phyloP scores from a whole-genome alignment of 2,113 vertebrate species.

The Anguilla rostrata region DNA sequence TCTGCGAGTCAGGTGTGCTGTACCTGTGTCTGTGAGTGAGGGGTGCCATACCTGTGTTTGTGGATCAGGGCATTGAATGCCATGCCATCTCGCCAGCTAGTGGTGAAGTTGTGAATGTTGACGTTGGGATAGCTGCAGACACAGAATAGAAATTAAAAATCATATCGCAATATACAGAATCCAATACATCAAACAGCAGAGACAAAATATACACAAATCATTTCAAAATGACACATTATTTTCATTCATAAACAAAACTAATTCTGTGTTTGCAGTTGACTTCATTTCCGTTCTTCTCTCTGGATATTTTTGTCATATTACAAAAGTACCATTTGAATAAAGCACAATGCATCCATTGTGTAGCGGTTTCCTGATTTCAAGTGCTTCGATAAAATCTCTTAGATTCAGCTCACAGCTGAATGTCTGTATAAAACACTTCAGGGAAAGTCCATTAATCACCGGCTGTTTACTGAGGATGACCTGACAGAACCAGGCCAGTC shows the following conservation, averaged over 20 bases:
- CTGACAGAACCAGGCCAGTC: too few relatives aligned
- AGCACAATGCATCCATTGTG: neutral
- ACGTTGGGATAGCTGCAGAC: slow-evolving; percentile 86
- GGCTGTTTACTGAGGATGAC: neutral
- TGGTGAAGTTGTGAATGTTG: slow-evolving; percentile 96
- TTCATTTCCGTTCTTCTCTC: too few relatives aligned
- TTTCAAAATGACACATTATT: neutral
- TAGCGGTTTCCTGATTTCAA: neutral
- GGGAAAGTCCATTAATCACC: neutral
- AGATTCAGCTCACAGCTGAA: neutral
- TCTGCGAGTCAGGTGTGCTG: too few relatives aligned
- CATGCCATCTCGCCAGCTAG: slow-evolving; percentile 97
- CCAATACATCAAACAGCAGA: neutral
- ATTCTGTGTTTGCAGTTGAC: neutral
- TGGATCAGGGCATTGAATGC: slow-evolving; percentile 97
- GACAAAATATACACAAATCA: neutral
- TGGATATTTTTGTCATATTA: neutral
- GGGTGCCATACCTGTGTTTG: slow-evolving; percentile 85
- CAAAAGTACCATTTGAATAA: neutral
- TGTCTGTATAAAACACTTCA: neutral
- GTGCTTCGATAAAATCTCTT: neutral
- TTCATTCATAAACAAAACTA: neutral
- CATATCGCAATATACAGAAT: neutral
- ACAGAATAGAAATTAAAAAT: slow-evolving; percentile 24
- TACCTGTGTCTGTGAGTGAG: too few relatives aligned